Conservation (phyloP, 1,140 invertebrate genomes). For the Calephelis nemesis region DNA sequence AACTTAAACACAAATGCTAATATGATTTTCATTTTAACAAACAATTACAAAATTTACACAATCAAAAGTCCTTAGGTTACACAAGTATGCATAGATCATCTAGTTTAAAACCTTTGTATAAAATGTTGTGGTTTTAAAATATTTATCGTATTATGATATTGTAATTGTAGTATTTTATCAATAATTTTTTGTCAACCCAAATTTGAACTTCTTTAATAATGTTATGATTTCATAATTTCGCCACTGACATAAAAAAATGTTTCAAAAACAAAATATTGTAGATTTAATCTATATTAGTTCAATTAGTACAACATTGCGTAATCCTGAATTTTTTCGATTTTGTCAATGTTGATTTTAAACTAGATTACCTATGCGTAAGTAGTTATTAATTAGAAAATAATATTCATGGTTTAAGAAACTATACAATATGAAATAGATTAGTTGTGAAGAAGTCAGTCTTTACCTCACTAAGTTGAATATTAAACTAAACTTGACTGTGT, state of each 20-base stretch:
- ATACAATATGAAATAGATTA: slow-evolving; percentile 43
- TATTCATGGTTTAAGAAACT: slow-evolving; percentile 41
- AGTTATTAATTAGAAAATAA: slow-evolving; percentile 29
- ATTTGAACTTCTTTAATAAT: too few relatives aligned
- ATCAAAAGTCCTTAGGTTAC: slow-evolving; percentile 47
- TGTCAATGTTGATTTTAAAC: too few relatives aligned
- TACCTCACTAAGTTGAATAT: slow-evolving; percentile 67
- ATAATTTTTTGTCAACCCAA: too few relatives aligned
- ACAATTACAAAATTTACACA: slow-evolving; percentile 35
- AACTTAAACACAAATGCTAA: neutral
- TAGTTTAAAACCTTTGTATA: slow-evolving; percentile 31
- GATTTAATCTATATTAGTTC: too few relatives aligned
- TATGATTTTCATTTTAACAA: neutral
- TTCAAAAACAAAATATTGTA: too few relatives aligned
- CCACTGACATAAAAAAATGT: too few relatives aligned
- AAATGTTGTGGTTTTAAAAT: slow-evolving; percentile 19
- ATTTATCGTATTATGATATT: too few relatives aligned
- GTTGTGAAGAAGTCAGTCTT: slow-evolving; percentile 70
- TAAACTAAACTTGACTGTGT: slow-evolving; percentile 65
- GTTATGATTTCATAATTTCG: too few relatives aligned
- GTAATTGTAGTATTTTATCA: too few relatives aligned
- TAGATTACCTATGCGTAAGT: too few relatives aligned
- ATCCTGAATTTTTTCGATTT: too few relatives aligned
- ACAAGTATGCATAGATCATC: slow-evolving; percentile 18
- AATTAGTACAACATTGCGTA: too few relatives aligned